Evolutionary conservation across 2,797 vertebrate species (phyloP), one percentile per base, ranked within the genome.

Genomic region (Streptopelia turtur): DNA sequence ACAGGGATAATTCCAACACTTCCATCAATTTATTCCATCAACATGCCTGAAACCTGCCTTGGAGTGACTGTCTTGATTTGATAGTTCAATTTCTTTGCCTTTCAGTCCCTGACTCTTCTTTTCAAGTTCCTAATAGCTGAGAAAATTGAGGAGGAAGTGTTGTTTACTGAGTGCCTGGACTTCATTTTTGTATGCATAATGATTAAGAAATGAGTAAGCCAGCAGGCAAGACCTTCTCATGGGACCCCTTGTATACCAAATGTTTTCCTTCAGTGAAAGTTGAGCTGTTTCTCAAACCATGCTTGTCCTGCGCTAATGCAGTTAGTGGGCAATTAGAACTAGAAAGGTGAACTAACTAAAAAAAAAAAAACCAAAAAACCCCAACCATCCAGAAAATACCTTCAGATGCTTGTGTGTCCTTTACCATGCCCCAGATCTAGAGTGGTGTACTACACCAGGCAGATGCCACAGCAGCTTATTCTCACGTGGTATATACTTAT

Each of bases 271-370:
- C 55, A 31, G 76, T 83, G 65, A 82, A 87, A 60, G 63, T 23
- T 52, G 88, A 91, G 87, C 81, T 95, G 0, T 94, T 96, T 93
- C 80, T 95, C 84, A 91, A 78, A 75, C 20, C 4, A 12, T 83
- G 53, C n/a, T 93, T 97, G 83, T 90, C 94, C 90, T 83, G 83
- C 14, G 27, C 41, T 87, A 84, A 89, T 96, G 90, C 86, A 97
- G 88, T 95, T 96, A 93, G 92, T 82, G 85, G 41, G 59, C 93
- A 94, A 16, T 90, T 94, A 91, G 91, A 96, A 81, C 83, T 65
- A n/a, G 65, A 95, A 89, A 78, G 68, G 63, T 77, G 89, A 96
- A 65, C 71, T 95, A 89, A 68, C 92, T 97, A 37, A 88, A 89
- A 86, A 59, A 64, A 76, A 94, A 20, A 83, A 78, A 30, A 57